Conservation (phyloP, 1,140 invertebrate genomes). For the Scaptomyza montana region DNA sequence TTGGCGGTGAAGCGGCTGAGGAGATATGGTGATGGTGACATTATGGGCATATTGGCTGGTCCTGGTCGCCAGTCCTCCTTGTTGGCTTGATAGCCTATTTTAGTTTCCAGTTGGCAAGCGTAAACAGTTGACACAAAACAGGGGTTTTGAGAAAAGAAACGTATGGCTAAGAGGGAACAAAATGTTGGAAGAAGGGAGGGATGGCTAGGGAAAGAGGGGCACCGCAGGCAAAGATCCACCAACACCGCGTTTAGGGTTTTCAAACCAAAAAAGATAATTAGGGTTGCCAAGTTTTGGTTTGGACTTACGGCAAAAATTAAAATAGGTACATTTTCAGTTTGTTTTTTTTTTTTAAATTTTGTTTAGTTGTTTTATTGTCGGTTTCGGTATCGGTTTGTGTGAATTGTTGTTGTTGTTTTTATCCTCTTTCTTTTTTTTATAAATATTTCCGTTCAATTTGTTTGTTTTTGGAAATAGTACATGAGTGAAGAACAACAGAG, state of each 20-base stretch:
- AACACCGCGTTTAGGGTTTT: conserved; percentile 25
- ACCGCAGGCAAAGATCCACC: conserved; percentile 68
- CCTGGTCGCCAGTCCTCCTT: conserved; percentile 87
- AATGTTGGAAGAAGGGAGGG: neutral
- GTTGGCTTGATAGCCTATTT: conserved; percentile 57
- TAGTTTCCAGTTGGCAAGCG: neutral
- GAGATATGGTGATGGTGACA: conserved; percentile 82
- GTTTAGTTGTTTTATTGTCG: conserved; percentile 58
- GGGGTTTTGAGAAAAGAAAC: conserved; percentile 54
- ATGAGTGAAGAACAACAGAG: conserved; percentile 41
- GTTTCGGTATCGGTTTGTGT: conserved; percentile 36
- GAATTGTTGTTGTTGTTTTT: conserved; percentile 23
- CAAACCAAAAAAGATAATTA: no score
- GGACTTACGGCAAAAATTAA: conserved; percentile 22
- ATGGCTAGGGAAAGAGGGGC: neutral
- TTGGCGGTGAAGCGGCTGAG: conserved; percentile 84
- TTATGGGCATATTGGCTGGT: conserved; percentile 84
- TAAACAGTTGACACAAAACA: conserved; percentile 47
- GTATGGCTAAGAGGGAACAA: conserved; percentile 26
- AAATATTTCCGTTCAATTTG: neutral
- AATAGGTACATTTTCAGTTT: conserved; percentile 8
- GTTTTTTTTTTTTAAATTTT: conserved; percentile 30
- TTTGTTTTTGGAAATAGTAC: conserved; percentile 37
- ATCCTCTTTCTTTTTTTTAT: conserved; percentile 8
- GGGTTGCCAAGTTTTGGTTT: conserved; percentile 4